Evolutionary conservation across 1,140 invertebrate genomes (phyloP).

Genomic region (Drosophila kanapiae): DNA sequence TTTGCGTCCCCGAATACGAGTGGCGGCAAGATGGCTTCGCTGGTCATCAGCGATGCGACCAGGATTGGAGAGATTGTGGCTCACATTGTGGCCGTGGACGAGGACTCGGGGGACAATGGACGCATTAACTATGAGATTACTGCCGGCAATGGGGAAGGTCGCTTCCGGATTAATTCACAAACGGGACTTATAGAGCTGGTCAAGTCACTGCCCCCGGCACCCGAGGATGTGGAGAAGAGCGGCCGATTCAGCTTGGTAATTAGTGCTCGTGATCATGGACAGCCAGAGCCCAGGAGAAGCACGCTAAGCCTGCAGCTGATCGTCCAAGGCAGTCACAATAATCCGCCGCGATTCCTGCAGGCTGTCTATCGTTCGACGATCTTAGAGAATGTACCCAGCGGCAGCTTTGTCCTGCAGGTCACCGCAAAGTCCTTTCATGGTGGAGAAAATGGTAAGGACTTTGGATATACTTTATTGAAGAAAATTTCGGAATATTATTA

Average conservation of each 20-base stretch:
- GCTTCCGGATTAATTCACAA: slow-evolving; percentile 92
- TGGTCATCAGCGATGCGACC: slow-evolving; percentile 86
- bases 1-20: slow-evolving; percentile 87
- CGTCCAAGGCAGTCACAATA: slow-evolving; percentile 90
- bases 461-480: no score
- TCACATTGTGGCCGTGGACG: slow-evolving; percentile 94
- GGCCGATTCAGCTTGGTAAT: slow-evolving; percentile 90
- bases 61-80: slow-evolving; percentile 89
- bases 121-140: slow-evolving; percentile 93
- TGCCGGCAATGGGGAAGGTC: slow-evolving; percentile 92
- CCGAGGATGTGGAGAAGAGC: slow-evolving; percentile 53
- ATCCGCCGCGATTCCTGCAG: slow-evolving; percentile 93
- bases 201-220: slow-evolving; percentile 87
- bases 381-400: slow-evolving; percentile 91
- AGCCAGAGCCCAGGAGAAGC: slow-evolving; percentile 88
- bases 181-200: slow-evolving; percentile 91
- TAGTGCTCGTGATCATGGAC: slow-evolving; percentile 93
- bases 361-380: slow-evolving; percentile 91
- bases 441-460: slow-evolving; percentile 74
- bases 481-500: background rate
- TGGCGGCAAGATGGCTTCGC: slow-evolving; percentile 61
- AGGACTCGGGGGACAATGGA: slow-evolving; percentile 94
- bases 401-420: slow-evolving; percentile 92
- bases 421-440: slow-evolving; percentile 90
- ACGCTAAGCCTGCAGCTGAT: slow-evolving; percentile 89